These are phyloP conservation scores for Akabosia matsudoensis DNA, from an alignment of 1,140 invertebrate species.

Conservation along the genomic window DNA sequence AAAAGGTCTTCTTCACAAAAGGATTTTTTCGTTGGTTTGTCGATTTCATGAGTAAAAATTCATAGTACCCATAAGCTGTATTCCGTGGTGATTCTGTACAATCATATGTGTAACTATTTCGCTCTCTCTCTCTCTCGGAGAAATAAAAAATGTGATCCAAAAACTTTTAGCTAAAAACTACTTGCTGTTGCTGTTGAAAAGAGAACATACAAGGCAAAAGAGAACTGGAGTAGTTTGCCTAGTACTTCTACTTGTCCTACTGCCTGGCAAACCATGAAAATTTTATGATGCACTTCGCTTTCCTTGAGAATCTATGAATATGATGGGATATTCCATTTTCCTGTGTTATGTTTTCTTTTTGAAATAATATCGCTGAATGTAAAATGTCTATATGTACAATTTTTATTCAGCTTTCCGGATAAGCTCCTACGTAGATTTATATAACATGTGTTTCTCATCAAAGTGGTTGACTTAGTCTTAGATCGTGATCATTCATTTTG, in stretches of 20 bases:
- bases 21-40: too few species aligned
- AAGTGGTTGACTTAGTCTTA: too few species aligned
- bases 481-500: not conserved
- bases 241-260: not conserved
- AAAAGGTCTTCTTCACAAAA: too few species aligned
- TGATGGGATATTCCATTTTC: not conserved
- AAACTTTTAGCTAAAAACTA: not conserved
- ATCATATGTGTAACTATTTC: not conserved
- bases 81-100: not conserved
- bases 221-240: not conserved
- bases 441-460: too few species aligned
- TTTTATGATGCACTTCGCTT: slow-evolving; percentile 20
- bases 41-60: too few species aligned
- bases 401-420: too few species aligned
- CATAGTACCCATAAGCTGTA: too few species aligned
- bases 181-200: not conserved
- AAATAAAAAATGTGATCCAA: not conserved
- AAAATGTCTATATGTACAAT: too few species aligned
- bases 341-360: too few species aligned
- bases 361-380: not conserved
- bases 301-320: slow-evolving; percentile 18
- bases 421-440: too few species aligned
- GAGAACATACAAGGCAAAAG: not conserved
- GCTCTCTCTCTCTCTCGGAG: not conserved
- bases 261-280: slow-evolving; percentile 8